Base-by-base conservation (phyloP, 23 tunicate genomes). In the Styela clava region DNA sequence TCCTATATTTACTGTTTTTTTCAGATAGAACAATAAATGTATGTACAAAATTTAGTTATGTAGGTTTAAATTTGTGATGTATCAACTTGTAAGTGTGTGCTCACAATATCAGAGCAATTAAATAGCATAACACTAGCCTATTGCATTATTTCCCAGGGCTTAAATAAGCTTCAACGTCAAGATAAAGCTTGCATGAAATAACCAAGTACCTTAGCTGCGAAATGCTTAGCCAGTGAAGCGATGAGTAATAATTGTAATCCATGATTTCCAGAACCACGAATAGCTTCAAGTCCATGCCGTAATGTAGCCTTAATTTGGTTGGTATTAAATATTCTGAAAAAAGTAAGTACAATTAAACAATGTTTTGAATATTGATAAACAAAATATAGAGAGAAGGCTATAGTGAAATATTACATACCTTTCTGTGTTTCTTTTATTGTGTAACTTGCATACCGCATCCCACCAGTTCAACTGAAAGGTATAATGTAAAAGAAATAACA, bases 131-230 rank as follows among this genome's bases (percentile, higher is more conserved):
- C n/a, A n/a, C n/a, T n/a, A n/a, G n/a, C n/a, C n/a, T n/a, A n/a
- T n/a, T n/a, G n/a, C n/a, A n/a, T n/a, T n/a, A n/a, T n/a, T n/a
- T n/a, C n/a, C n/a, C n/a, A n/a, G n/a, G n/a, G n/a, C n/a, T n/a
- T n/a, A n/a, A n/a, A n/a, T n/a, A n/a, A n/a, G n/a, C n/a, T n/a
- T n/a, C n/a, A n/a, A n/a, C n/a, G n/a, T n/a, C n/a, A n/a, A n/a
- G n/a, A n/a, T n/a, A n/a, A n/a, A n/a, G n/a, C n/a, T n/a, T n/a
- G n/a, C n/a, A n/a, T n/a, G n/a, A n/a, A n/a, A n/a, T n/a, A n/a
- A n/a, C n/a, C n/a, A n/a, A n/a, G n/a, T 67, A 93, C 98, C 86
- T 93, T 93, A 2, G 98, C 34, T 23, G 88, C 83, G 81, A 93
- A 93, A 67, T 93, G 91, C 63, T 88, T 82, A 65, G 98, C 98